Evolutionary conservation across 2,888 invertebrate genomes (phyloP).

Genomic region (Diplazon laetatorius): DNA sequence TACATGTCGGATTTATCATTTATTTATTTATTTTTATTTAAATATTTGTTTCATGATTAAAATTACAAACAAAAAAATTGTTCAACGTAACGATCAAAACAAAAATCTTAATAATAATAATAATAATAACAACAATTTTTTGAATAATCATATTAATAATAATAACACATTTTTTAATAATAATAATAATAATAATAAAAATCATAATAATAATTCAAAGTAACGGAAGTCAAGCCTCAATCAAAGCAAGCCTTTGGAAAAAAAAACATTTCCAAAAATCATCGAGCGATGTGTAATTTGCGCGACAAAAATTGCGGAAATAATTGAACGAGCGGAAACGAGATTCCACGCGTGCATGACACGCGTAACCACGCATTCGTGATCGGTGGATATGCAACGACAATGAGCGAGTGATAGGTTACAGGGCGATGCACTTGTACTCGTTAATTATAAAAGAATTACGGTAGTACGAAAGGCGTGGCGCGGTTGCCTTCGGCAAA

Average conservation of each 20-base stretch:
- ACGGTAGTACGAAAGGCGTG: constrained; percentile 35
- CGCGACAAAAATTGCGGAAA: constrained; percentile 33
- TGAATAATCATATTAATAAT: too few relatives aligned
- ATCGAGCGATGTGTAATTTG: too few relatives aligned
- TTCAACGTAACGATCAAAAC: too few relatives aligned
- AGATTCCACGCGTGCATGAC: not conserved
- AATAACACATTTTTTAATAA: too few relatives aligned
- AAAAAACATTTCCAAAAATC: too few relatives aligned
- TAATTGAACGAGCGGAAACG: constrained; percentile 35
- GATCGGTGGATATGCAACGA: not conserved
- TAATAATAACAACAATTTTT: too few relatives aligned
- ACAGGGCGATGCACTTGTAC: constrained; percentile 36
- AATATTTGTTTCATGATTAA: not conserved
- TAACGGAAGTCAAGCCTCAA: too few relatives aligned
- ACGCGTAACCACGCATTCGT: constrained; percentile 10
- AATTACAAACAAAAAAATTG: not conserved
- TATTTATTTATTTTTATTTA: not conserved
- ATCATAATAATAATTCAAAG: too few relatives aligned
- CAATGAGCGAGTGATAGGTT: constrained; percentile 3
- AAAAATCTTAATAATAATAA: too few relatives aligned
- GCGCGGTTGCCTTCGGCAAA: constrained; percentile 6
- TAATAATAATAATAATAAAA: too few relatives aligned
- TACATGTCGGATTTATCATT: not conserved
- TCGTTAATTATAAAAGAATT: constrained; percentile 39
- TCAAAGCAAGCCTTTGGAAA: too few relatives aligned